Base-by-base conservation (phyloP, 2,888 invertebrate species). In the Coleophora deauratella region DNA sequence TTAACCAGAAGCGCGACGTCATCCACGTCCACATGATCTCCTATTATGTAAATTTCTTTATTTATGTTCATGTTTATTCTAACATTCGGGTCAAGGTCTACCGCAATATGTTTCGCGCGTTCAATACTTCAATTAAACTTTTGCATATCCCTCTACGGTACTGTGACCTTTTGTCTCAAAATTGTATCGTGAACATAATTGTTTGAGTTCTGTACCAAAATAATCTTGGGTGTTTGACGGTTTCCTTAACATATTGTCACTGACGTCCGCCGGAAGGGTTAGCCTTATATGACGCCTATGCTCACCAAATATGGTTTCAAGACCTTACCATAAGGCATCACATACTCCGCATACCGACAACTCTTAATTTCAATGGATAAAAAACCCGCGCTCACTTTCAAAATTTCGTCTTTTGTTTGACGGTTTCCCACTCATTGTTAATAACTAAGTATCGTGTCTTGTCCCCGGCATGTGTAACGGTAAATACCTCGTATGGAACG, bases 241-340 rank as follows among this genome's bases (percentile, higher is more conserved):
- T 55, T 55, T 57, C 48, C 50, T 50, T 47, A 51, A 52, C 50
- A 51, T 49, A 44, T 45, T 47, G 61, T 46, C 30, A n/a, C 34
- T 57, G 61, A 55, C 61, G 66, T 63, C 66, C 70, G 70, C 70
- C 76, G 76, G 78, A 77, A 75, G 69, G 67, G 68, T 56, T 36
- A 38, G 27, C 72, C 75, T 62, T 71, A 66, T 57, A 46, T 39
- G 61, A 46, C 55, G 57, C 54, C 60, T 47, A 55, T 56, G 46
- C 56, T 21, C n/a, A 12, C 71, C 66, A 54, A 59, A 61, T 62
- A 65, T 44, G 69, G 73, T 45, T 30, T 42, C 52, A 48, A 49
- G 43, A 54, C 62, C 50, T 59, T 47, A 21, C 3, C 60, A 67
- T 74, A 74, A 71, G 71, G 67, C 63, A 59, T 59, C 57, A 51